A percentile compares a stretch with the other conserved stretches of the same genome.
Evolutionary conservation across 2,797 vertebrate genomes (phyloP).

Genomic region (Anas flavirostris): DNA sequence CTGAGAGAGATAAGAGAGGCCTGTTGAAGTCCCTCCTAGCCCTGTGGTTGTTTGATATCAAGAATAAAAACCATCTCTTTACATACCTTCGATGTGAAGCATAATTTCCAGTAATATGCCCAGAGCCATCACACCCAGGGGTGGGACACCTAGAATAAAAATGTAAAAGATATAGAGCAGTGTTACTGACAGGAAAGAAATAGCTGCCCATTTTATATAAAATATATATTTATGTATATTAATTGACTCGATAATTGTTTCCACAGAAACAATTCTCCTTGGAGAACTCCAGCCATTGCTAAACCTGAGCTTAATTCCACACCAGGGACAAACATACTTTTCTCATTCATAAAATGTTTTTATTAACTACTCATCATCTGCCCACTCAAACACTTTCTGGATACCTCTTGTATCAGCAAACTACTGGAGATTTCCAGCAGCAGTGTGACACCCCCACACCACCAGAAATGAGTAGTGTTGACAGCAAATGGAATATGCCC

Average conservation of each 20-base stretch:
- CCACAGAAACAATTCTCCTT: not conserved
- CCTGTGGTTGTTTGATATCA: not conserved
- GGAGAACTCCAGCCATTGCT: not conserved
- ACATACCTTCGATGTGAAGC: constrained; percentile 98
- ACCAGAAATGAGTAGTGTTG: not conserved
- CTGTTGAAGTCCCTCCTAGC: not conserved
- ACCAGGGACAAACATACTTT: not conserved
- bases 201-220: not conserved
- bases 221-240: not conserved
- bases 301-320: not conserved
- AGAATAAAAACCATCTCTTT: not conserved
- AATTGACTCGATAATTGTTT: not conserved
- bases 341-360: not conserved
- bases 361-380: not conserved
- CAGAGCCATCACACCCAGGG: constrained; percentile 98
- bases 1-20: not conserved
- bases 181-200: constrained; percentile 31
- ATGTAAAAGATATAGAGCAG: constrained; percentile 64
- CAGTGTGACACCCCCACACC: not conserved
- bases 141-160: constrained; percentile 93
- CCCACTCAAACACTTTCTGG: not conserved
- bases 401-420: not conserved
- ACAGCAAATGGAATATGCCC: not conserved
- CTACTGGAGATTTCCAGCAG: not conserved
- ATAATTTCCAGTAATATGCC: constrained; percentile 99